These are phyloP conservation scores for Protaetia brevitarsis DNA, from an alignment of 1,140 invertebrate species.

Conservation along the genomic window DNA sequence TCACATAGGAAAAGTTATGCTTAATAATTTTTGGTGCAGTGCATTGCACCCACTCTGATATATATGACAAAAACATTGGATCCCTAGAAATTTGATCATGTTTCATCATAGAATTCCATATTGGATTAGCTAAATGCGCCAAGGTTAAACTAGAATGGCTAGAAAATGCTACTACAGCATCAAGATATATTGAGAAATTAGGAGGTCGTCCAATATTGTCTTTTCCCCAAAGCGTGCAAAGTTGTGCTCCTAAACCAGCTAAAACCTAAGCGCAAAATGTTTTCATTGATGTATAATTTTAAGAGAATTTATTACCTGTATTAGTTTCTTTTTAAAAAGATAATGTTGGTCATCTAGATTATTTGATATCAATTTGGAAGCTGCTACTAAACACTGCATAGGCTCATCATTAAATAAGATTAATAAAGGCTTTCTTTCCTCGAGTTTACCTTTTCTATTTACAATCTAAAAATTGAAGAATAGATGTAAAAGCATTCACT, in stretches of 20 bases:
- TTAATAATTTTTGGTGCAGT: slow-evolving; percentile 77
- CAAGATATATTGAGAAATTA: slow-evolving; percentile 76
- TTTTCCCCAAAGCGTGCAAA: slow-evolving; percentile 75
- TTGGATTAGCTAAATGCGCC: slow-evolving; percentile 68
- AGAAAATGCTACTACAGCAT: slow-evolving; percentile 74
- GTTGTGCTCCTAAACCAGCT: slow-evolving; percentile 74
- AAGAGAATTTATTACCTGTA: slow-evolving; percentile 54
- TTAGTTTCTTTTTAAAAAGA: slow-evolving; percentile 80
- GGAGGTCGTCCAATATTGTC: slow-evolving; percentile 63
- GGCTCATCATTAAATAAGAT: slow-evolving; percentile 79
- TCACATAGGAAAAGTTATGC: slow-evolving; percentile 55
- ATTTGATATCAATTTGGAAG: slow-evolving; percentile 58
- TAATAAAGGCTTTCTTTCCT: slow-evolving; percentile 83
- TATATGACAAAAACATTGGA: slow-evolving; percentile 63
- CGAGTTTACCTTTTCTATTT: slow-evolving; percentile 57
- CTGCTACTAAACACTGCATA: slow-evolving; percentile 72
- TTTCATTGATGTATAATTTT: neutral
- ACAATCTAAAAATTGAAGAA: slow-evolving; percentile 57
- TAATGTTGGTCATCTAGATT: slow-evolving; percentile 72
- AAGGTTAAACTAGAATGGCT: slow-evolving; percentile 77
- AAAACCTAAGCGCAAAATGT: slow-evolving; percentile 59
- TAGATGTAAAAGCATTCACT: too few species aligned
- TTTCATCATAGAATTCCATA: slow-evolving; percentile 79
- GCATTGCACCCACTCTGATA: slow-evolving; percentile 68
- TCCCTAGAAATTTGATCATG: slow-evolving; percentile 77